These are phyloP conservation scores for Lepidothrix coronata DNA, from an alignment of 2,113 vertebrate genomes.

Conservation along the genomic window DNA sequence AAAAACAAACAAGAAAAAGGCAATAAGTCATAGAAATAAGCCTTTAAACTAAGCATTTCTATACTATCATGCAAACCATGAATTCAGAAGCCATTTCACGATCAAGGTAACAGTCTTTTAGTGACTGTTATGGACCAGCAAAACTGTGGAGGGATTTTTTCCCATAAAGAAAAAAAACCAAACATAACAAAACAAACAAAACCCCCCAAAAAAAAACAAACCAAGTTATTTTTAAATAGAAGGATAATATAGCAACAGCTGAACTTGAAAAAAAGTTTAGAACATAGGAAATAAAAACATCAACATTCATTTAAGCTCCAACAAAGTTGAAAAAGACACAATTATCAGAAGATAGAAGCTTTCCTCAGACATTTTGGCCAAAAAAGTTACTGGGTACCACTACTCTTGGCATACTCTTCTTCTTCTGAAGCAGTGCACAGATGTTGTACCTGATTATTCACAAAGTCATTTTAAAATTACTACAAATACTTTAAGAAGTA, in stretches of 20 bases:
- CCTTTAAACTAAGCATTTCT: neutral
- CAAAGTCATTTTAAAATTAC: neutral
- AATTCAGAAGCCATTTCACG: neutral
- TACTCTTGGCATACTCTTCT: neutral
- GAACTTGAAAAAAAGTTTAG: neutral
- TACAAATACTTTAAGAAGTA: neutral
- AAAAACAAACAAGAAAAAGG: slow-evolving; percentile 27
- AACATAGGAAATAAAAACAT: neutral
- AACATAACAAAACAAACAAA: neutral
- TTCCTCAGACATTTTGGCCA: neutral
- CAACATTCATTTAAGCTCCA: neutral
- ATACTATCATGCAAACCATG: neutral
- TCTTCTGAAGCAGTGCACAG: neutral
- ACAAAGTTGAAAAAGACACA: neutral
- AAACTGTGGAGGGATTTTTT: neutral
- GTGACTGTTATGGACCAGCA: neutral
- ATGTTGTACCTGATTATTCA: neutral
- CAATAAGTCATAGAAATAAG: neutral
- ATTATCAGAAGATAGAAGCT: neutral
- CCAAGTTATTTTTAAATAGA: neutral
- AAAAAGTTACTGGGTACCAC: neutral
- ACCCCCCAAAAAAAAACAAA: neutral
- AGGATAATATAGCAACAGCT: neutral
- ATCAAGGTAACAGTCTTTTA: neutral
- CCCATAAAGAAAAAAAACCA: neutral